phyloP scores from a whole-genome alignment of 2,113 vertebrate species.

The Spheniscus mendiculus region DNA sequence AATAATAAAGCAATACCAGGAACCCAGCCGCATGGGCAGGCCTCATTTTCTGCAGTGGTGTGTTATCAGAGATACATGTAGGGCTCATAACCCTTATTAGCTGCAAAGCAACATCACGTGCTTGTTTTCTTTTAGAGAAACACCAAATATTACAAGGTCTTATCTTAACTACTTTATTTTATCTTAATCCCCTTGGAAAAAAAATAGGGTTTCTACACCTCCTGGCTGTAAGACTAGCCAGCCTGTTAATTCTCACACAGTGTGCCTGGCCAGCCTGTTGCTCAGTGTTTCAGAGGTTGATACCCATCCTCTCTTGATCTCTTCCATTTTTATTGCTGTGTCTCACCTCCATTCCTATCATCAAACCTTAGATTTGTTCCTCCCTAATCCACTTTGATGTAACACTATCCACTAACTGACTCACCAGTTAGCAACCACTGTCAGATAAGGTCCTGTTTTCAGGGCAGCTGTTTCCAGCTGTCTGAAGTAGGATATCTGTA shows the following conservation, averaged over 20 bases:
- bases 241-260: background rate
- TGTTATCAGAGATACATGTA: background rate
- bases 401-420: background rate
- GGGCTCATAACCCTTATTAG: background rate
- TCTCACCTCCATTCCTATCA: background rate
- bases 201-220: background rate
- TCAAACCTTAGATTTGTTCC: background rate
- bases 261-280: background rate
- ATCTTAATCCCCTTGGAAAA: background rate
- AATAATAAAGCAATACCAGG: background rate
- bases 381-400: background rate
- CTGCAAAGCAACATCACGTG: background rate
- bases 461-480: background rate
- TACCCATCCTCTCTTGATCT: background rate
- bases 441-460: background rate
- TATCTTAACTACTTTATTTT: background rate
- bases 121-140: background rate
- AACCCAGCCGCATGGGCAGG: rapidly evolving
- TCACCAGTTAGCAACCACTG: background rate
- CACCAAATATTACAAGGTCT: background rate
- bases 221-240: background rate
- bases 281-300: background rate
- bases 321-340: background rate
- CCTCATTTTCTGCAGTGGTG: background rate
- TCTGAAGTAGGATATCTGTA: background rate